Base-by-base conservation (phyloP, 2,797 vertebrate species). In the Buphagus erythrorhynchus region DNA sequence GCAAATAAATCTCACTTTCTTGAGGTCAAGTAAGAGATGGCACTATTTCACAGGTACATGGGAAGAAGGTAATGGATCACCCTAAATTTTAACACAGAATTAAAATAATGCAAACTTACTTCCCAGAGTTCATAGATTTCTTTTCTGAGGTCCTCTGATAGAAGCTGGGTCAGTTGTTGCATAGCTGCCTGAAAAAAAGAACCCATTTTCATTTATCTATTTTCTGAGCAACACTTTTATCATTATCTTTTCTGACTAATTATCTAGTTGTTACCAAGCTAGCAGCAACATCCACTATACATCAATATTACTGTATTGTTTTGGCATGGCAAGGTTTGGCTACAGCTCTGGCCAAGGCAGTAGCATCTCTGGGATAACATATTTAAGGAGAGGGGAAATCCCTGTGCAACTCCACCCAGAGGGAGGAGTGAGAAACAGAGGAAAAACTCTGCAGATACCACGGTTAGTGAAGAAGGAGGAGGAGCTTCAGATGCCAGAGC, bases 71-170 rank as follows among this genome's bases (percentile, higher is more conserved):
- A 93, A 51, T 7, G 11, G 31, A 28, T 61, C 22, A 86, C 29
- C 13, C 43, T 28, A 24, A 58, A 75, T 83, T 63, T 94, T 59
- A 88, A 16, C 42, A 67, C 4, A 51, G 29, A 78, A 80, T 24
- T 45, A 21, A 61, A 83, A 66, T 28, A 61, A 63, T 12, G 40
- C 28, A 35, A 54, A 74, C 98, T 96, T 96, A 99, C 99, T 97
- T 99, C 98, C 99, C 99, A 99, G 45, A 99, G 98, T 36, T 98
- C 98, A 94, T 98, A 99, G 21, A 99, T 95, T 95, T 99, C 99
- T 97, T 99, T 98, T 72, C 97, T 97, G 62, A 99, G 97, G 76
- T 98, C 98, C 21, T 99, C 98, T 13, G 98, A 98, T 25, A 99
- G 97, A 42, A 99, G 98, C 48, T 98, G 97, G 25, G 99, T 98